These are phyloP conservation scores for Melanotus villosus DNA, from an alignment of 2,888 invertebrate genomes.

Conservation along the genomic window DNA sequence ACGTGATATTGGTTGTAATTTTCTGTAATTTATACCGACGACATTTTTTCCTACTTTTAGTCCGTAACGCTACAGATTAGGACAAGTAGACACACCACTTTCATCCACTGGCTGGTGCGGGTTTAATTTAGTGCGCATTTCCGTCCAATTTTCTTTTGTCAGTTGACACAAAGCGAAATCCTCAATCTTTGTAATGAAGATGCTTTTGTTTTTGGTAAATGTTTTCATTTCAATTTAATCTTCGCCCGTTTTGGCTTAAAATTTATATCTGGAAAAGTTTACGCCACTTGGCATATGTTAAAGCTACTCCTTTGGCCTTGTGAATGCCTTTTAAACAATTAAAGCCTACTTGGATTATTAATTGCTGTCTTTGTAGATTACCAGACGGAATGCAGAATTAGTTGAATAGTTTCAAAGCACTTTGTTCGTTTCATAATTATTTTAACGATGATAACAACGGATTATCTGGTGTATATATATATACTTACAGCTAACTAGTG, in stretches of 20 bases:
- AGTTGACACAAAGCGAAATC: conserved; percentile 21
- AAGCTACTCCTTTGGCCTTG: too few species aligned
- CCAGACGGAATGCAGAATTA: too few species aligned
- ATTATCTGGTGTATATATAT: too few species aligned
- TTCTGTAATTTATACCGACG: conserved; percentile 1
- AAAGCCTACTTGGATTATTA: too few species aligned
- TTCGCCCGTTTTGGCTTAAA: neutral
- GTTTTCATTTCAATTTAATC: neutral
- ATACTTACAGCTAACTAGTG: too few species aligned
- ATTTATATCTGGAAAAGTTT: neutral
- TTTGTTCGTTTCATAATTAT: too few species aligned
- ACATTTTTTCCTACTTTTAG: neutral
- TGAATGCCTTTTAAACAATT: too few species aligned
- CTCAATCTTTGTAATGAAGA: conserved; percentile 22
- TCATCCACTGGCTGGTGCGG: conserved; percentile 2
- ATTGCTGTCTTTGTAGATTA: too few species aligned
- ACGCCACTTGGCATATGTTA: too few species aligned
- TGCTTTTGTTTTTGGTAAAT: conserved; percentile 16
- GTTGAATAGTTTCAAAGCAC: too few species aligned
- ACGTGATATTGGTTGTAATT: conserved; percentile 12
- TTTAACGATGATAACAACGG: too few species aligned
- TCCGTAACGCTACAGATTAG: neutral
- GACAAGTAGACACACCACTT: conserved; percentile 10
- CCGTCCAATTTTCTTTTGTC: conserved; percentile 24
- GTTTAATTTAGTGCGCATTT: conserved; percentile 20